Conservation (phyloP, 2,113 vertebrate species). For the Sula dactylatra region DNA sequence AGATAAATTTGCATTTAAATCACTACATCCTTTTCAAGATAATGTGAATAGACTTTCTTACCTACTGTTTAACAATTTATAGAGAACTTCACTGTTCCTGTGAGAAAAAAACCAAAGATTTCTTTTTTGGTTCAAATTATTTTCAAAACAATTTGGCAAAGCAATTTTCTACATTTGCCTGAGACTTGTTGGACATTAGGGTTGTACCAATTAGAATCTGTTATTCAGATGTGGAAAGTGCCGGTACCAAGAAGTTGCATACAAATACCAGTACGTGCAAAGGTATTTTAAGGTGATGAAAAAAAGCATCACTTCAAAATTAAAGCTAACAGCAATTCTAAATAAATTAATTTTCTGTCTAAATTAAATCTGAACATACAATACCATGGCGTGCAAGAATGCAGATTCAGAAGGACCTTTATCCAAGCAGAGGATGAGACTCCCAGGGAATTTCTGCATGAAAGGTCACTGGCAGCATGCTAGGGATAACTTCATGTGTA, state of each 20-base stretch:
- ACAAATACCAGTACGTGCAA: not conserved
- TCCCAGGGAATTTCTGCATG: not conserved
- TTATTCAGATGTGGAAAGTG: not conserved
- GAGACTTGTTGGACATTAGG: not conserved
- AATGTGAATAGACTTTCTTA: not conserved
- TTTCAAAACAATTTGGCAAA: not conserved
- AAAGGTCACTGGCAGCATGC: not conserved
- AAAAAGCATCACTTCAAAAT: not conserved
- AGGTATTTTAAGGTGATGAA: not conserved
- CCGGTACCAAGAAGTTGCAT: not conserved
- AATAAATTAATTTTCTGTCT: not conserved
- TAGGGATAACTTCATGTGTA: not conserved
- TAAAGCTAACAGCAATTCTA: not conserved
- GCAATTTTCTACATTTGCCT: not conserved
- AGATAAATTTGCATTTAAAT: not conserved
- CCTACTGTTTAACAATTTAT: not conserved
- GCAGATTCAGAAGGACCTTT: not conserved
- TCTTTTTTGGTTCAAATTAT: not conserved
- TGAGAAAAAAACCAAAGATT: not conserved
- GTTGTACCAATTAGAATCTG: not conserved
- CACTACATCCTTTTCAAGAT: not conserved
- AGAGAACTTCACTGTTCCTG: not conserved
- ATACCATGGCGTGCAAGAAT: not conserved
- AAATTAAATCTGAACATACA: not conserved
- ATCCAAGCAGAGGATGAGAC: not conserved